A percentile compares a stretch with the other conserved stretches of the same genome.
Conservation (phyloP, 2,113 vertebrate species). For the Eptesicus fuscus region DNA sequence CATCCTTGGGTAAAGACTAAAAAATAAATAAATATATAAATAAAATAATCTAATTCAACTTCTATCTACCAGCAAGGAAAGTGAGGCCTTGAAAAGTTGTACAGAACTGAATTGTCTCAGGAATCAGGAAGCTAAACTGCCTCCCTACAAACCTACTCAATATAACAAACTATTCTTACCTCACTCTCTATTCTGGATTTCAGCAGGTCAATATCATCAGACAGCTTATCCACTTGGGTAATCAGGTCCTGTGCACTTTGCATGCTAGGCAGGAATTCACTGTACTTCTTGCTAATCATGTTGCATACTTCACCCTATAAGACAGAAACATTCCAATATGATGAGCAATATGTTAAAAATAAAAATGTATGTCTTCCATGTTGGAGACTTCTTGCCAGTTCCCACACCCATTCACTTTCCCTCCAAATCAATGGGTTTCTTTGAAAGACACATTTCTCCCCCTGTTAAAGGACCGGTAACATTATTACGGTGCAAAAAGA, state of each 20-base stretch:
- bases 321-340: background rate
- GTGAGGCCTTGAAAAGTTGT: background rate
- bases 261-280: constrained; percentile 92
- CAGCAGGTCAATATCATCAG: constrained; percentile 86
- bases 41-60: constrained; percentile 3
- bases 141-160: background rate
- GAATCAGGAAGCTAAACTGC: background rate
- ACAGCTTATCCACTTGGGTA: constrained; percentile 85
- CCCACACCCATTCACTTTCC: background rate
- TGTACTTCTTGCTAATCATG: constrained; percentile 92
- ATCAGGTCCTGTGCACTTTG: constrained; percentile 88
- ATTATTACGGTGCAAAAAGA: background rate
- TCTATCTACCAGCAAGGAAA: background rate
- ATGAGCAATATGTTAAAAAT: background rate
- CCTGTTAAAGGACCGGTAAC: background rate
- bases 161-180: constrained; percentile 76
- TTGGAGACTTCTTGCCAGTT: background rate
- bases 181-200: constrained; percentile 89
- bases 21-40: too few relatives aligned
- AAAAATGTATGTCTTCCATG: background rate
- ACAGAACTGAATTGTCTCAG: background rate
- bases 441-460: constrained; percentile 5
- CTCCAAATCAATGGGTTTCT: background rate
- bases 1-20: too few relatives aligned
- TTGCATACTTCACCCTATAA: constrained; percentile 89